Conservation (phyloP, 2,113 vertebrate genomes). For the Mobula birostris region DNA sequence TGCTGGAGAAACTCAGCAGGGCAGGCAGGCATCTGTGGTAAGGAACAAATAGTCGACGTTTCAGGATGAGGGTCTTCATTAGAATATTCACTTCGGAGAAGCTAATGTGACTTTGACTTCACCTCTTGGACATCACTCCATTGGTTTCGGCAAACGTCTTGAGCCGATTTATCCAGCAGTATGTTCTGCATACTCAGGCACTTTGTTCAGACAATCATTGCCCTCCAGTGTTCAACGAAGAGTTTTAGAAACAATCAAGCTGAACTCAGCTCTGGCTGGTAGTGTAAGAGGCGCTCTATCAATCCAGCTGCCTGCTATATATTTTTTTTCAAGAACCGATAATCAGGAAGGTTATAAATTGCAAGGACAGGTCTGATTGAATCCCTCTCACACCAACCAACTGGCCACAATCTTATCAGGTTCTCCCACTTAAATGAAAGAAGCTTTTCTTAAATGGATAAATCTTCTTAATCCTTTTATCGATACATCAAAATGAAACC, state of each 20-base stretch:
- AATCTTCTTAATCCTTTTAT: neutral
- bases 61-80: too few relatives aligned
- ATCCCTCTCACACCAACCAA: neutral
- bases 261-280: neutral
- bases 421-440: neutral
- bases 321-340: too few relatives aligned
- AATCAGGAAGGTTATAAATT: too few relatives aligned
- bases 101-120: neutral
- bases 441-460: neutral
- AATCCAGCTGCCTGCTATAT: too few relatives aligned
- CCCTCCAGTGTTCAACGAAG: neutral
- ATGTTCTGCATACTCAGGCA: neutral
- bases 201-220: neutral
- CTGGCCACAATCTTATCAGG: neutral
- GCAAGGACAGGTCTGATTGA: neutral
- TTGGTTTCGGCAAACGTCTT: too few relatives aligned
- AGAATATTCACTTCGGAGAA: neutral
- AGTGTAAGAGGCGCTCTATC: too few relatives aligned
- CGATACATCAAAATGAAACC: neutral
- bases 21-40: too few relatives aligned
- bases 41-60: too few relatives aligned
- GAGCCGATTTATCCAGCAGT: neutral
- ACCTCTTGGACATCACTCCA: neutral
- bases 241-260: neutral
- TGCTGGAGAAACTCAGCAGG: too few relatives aligned